Conservation (phyloP, 2,113 vertebrate genomes). For the Callipepla californica region DNA sequence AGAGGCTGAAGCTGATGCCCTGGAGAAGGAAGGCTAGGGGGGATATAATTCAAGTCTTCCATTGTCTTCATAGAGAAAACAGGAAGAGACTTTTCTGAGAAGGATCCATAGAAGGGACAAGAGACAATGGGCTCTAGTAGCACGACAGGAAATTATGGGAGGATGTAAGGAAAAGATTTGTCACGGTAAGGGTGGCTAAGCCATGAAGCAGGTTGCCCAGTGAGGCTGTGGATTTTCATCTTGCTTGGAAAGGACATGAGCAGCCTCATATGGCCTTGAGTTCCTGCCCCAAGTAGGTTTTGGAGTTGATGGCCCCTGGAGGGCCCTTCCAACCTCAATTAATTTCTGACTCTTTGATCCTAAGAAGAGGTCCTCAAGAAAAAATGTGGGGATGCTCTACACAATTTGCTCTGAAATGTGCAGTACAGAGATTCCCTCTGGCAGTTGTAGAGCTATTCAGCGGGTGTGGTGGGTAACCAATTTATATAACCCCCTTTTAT, state of each 20-base stretch:
- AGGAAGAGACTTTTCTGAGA: background rate
- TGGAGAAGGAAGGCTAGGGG: background rate
- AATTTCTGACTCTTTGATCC: background rate
- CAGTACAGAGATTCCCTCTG: constrained; percentile 35
- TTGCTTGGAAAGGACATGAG: background rate
- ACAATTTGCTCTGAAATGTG: constrained; percentile 2
- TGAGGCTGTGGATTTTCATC: background rate
- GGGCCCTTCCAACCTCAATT: constrained; percentile 34
- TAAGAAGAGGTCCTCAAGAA: constrained; percentile 14
- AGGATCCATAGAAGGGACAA: background rate
- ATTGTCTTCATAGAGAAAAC: background rate
- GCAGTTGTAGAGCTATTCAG: constrained; percentile 38
- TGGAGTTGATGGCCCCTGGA: background rate
- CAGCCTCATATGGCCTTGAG: background rate
- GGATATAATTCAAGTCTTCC: background rate
- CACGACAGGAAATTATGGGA: background rate
- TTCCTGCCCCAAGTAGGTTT: background rate
- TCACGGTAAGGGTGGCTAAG: background rate
- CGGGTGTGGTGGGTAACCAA: constrained; percentile 41
- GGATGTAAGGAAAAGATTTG: background rate
- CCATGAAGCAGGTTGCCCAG: background rate
- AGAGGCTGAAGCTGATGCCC: background rate
- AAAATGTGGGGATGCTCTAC: background rate
- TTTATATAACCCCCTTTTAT: constrained; percentile 60
- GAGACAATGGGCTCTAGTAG: background rate